Base-by-base conservation (phyloP, 2,113 vertebrate genomes). In the Trinectes maculatus region DNA sequence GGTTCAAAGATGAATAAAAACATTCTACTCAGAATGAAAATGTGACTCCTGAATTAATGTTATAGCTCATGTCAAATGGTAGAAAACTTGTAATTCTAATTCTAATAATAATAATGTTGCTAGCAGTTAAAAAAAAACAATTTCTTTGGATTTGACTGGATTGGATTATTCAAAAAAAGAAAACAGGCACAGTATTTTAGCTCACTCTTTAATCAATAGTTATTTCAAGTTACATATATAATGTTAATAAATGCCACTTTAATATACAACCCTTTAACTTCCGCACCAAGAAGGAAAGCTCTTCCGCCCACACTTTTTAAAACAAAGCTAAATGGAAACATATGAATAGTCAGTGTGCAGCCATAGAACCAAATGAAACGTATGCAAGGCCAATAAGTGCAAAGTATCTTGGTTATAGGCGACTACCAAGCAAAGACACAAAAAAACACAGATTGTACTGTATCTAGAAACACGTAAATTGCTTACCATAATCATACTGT, bases 211-310 rank as follows among this genome's bases (percentile, higher is more conserved):
- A 87, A 87, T 90, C 52, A 60, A 85, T 90, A 83, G 26, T 89
- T 71, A 82, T 76, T 84, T 90, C 77, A 89, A 88, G 80, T 79
- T 86, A 89, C 82, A 89, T 88, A 83, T 69, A 82, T 71, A 80
- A 79, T 85, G 85, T 84, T 89, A 85, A 76, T 87, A 88, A 90
- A 89, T 88, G 90, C 74, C 84, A 87, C 79, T 89, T 85, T 77
- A 85, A 87, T 87, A 85, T 89, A 89, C 84, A 89, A 87, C 82
- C 83, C 77, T 80, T 74, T 75, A 34, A 67, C 48, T 44, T 82
- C 69, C 33, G 51, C 69, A 82, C 53, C 25, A 62, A 78, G 70
- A 74, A 11, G 74, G 79, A 69, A 74, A 65, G 56, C 40, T 81
- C 76, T 78, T 80, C 64, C 53, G 44, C 64, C 61, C 77, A 62